Evolutionary conservation across 2,888 invertebrate genomes (phyloP).

Genomic region (Dascillus cervinus): DNA sequence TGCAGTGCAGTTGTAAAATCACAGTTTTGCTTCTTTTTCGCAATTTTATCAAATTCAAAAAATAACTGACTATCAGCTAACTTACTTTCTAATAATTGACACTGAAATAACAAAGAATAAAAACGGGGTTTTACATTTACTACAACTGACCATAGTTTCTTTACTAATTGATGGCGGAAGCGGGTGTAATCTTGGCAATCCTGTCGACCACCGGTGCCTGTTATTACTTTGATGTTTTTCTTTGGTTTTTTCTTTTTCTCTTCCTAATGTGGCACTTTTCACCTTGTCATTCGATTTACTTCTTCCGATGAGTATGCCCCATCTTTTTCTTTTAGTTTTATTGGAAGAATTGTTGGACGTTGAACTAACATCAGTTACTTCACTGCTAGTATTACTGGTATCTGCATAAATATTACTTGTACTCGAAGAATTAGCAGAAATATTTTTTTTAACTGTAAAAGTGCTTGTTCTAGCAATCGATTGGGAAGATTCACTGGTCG

Average conservation of each 20-base stretch:
- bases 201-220: conserved; percentile 65
- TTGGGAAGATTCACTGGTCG: conserved; percentile 3
- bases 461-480: conserved; percentile 23
- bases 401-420: conserved; percentile 14
- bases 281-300: conserved; percentile 51
- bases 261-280: conserved; percentile 62
- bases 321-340: conserved; percentile 49
- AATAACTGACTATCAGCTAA: conserved; percentile 67
- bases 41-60: conserved; percentile 80
- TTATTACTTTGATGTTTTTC: conserved; percentile 45
- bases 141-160: conserved; percentile 62
- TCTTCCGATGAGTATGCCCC: conserved; percentile 62
- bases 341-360: conserved; percentile 17
- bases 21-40: conserved; percentile 63
- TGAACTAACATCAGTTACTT: conserved; percentile 17
- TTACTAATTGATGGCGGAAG: conserved; percentile 70
- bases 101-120: conserved; percentile 40
- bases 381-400: conserved; percentile 11
- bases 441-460: conserved; percentile 28
- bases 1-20: conserved; percentile 65
- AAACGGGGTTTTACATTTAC: conserved; percentile 2
- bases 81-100: conserved; percentile 57
- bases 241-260: conserved; percentile 53
- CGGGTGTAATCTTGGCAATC: conserved; percentile 60
- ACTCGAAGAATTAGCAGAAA: conserved; percentile 12